Percentiles rank a stretch among this genome's conserved stretches.
Conservation (phyloP, 2,888 invertebrate species). For the Pollenia amentaria region DNA sequence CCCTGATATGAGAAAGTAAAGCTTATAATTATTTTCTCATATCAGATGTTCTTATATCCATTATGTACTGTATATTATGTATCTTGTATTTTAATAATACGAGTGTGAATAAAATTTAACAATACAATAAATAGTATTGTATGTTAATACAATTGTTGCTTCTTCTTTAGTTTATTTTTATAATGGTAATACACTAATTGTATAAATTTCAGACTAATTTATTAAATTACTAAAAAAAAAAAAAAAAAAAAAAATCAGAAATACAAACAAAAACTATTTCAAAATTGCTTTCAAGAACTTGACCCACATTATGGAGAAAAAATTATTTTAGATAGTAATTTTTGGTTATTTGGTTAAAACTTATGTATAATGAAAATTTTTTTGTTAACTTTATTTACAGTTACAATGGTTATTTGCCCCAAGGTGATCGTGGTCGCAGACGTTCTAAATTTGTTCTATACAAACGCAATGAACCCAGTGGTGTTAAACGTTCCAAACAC, state of each 20-base stretch:
- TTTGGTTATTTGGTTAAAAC: background rate
- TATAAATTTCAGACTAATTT: constrained; percentile 34
- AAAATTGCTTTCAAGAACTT: constrained; percentile 34
- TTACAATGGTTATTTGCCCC: constrained; percentile 97
- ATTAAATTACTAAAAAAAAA: background rate
- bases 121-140: constrained; percentile 40
- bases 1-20: too few species aligned
- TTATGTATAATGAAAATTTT: constrained; percentile 48
- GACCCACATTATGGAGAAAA: constrained; percentile 17
- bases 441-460: constrained; percentile 97
- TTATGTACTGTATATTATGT: background rate
- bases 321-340: constrained; percentile 4
- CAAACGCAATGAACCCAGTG: constrained; percentile 93
- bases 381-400: constrained; percentile 85
- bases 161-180: background rate
- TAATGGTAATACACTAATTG: background rate
- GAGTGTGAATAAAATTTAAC: constrained; percentile 40
- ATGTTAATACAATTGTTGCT: constrained; percentile 31
- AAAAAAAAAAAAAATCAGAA: background rate
- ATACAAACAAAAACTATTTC: background rate
- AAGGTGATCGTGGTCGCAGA: constrained; percentile 96
- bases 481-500: constrained; percentile 97
- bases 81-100: constrained; percentile 15
- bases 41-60: too few species aligned
- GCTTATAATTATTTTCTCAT: too few species aligned